Base-by-base conservation (phyloP, 2,888 invertebrate species). In the Chrysolina haemoptera region DNA sequence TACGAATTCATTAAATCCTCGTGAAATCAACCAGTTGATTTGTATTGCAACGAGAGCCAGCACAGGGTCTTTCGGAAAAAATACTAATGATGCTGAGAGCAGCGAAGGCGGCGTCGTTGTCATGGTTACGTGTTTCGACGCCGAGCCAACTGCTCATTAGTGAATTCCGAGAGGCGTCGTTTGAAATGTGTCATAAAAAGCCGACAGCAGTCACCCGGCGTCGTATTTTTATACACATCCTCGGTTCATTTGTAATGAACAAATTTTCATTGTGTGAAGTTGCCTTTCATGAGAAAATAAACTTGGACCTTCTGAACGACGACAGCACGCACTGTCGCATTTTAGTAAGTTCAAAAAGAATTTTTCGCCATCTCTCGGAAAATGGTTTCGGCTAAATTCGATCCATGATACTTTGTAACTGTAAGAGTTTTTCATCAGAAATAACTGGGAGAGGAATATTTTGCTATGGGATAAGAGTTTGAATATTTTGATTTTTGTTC, bases 141-240 rank as follows among this genome's bases (percentile, higher is more conserved):
- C 84, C 85, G 82, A 83, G 86, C 86, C 86, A 87, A 86, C 85
- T 86, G 85, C 86, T 87, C 87, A 87, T 87, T 87, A 87, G 87
- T 85, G 86, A 86, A 87, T 87, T 86, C 87, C 86, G 84, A 85
- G 83, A 86, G 87, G 86, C 86, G 86, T 87, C 86, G 86, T 85
- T 86, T 86, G 86, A 86, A 86, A 86, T 82, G 85, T 86, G 86
- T 86, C 86, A 86, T 85, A 86, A 86, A 86, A 87, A 86, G 84
- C 81, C 85, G 86, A 82, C 86, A 85, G 79, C 82, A 82, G 82
- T 80, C 82, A 80, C 75, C 76, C 82, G 82, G 80, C 85, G 79
- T 76, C 50, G 41, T 75, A 75, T 77, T 71, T 77, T 77, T 71
- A 71, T 75, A 73, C 79, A 74, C 71, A 74, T 74, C 73, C 77